Percentiles rank a stretch among this genome's conserved stretches.
Evolutionary conservation across 2,797 vertebrate genomes (phyloP).

Genomic region (Leucoraja ocellata): DNA sequence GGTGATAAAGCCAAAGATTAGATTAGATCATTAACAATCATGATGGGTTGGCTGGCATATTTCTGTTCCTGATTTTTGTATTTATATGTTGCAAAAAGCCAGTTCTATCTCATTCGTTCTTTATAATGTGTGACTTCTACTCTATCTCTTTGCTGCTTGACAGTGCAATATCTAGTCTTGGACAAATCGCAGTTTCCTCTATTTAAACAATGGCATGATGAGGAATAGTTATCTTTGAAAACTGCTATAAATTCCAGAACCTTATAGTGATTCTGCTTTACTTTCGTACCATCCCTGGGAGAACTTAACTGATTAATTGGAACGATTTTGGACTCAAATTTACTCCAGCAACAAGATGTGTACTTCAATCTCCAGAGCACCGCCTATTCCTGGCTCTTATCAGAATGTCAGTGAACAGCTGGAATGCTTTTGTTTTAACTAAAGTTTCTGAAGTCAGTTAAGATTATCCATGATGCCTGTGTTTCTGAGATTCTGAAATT

Average conservation of each 20-base stretch:
- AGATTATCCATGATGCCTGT: not conserved
- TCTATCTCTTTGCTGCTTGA: not conserved
- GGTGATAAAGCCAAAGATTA: too few relatives aligned
- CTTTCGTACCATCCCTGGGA: not conserved
- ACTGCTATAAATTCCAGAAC: not conserved
- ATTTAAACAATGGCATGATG: not conserved
- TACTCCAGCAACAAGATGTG: not conserved
- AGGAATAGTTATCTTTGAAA: not conserved
- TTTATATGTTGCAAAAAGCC: too few relatives aligned
- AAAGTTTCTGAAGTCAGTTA: not conserved
- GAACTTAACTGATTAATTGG: not conserved
- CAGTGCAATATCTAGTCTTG: too few relatives aligned
- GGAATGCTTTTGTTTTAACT: not conserved
- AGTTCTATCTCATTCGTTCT: not conserved
- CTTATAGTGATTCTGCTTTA: not conserved
- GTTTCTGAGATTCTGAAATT: not conserved
- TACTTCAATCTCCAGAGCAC: not conserved
- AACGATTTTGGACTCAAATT: not conserved
- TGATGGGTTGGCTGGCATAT: too few relatives aligned
- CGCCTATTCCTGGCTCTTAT: not conserved
- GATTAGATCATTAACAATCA: too few relatives aligned
- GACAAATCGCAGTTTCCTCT: not conserved
- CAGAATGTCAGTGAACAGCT: not conserved
- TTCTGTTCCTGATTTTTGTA: too few relatives aligned
- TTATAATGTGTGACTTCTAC: not conserved